Percentiles rank a stretch among this genome's conserved stretches.
These are phyloP conservation scores for Eupsilia transversa DNA, from an alignment of 2,888 invertebrate genomes.

Conservation along the genomic window DNA sequence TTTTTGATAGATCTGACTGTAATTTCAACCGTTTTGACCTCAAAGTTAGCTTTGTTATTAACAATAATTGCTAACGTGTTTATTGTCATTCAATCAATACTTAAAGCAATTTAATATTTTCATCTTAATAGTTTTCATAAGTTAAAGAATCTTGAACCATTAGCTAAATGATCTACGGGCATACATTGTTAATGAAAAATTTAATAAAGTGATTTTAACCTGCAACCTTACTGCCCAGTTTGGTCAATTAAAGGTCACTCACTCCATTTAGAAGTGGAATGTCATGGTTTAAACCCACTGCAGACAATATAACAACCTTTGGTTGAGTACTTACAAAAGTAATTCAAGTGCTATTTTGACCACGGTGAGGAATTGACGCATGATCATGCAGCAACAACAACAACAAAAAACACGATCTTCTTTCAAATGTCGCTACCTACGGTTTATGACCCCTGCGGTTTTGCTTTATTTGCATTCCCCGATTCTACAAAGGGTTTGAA, in stretches of 20 bases:
- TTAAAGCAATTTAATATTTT: background rate
- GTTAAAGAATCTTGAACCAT: slow-evolving; percentile 8
- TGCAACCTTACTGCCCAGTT: slow-evolving; percentile 26
- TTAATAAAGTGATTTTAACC: slow-evolving; percentile 14
- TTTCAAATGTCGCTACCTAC: slow-evolving; percentile 58
- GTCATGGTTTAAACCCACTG: slow-evolving; percentile 25
- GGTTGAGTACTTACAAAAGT: background rate
- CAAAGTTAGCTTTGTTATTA: slow-evolving; percentile 24
- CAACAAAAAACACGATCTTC: slow-evolving; percentile 46
- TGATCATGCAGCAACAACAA: background rate
- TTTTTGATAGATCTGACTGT: slow-evolving; percentile 31
- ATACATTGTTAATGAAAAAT: slow-evolving; percentile 21
- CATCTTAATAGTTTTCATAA: background rate
- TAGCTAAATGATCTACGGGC: background rate
- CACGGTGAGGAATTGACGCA: slow-evolving; percentile 37
- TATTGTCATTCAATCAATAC: background rate
- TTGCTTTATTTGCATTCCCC: slow-evolving; percentile 66
- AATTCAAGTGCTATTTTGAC: slow-evolving; percentile 6
- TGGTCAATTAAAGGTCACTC: slow-evolving; percentile 45
- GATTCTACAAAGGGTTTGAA: slow-evolving; percentile 50
- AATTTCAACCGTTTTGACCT: slow-evolving; percentile 39
- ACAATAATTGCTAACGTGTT: slow-evolving; percentile 29
- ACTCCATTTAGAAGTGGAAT: slow-evolving; percentile 47
- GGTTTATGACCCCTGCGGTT: slow-evolving; percentile 68
- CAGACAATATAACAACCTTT: slow-evolving; percentile 16